Percentiles rank a stretch among this genome's conserved stretches.
Evolutionary conservation across 2,888 invertebrate species (phyloP).

Genomic region (Lithophane ornitopus): DNA sequence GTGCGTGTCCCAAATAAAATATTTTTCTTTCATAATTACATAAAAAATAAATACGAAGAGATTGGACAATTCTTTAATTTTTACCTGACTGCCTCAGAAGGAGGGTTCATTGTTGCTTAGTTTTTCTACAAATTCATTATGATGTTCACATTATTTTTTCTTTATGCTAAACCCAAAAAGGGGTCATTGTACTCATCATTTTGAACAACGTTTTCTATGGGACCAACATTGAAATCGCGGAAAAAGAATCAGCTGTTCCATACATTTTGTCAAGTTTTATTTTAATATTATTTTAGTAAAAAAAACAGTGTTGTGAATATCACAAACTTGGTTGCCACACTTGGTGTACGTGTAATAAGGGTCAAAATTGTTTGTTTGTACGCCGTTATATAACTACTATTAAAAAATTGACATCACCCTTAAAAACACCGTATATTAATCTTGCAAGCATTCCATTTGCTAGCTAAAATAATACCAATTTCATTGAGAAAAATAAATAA

Average conservation of each 20-base stretch:
- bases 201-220: too few relatives aligned
- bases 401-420: slow-evolving; percentile 22
- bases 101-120: background rate
- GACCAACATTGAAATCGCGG: too few relatives aligned
- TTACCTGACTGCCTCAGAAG: background rate
- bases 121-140: background rate
- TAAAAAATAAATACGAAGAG: background rate
- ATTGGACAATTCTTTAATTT: background rate
- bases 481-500: slow-evolving; percentile 64
- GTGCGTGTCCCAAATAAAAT: too few relatives aligned
- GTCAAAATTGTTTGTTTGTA: background rate
- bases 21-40: too few relatives aligned
- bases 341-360: background rate
- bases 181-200: too few relatives aligned
- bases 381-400: background rate
- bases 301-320: background rate
- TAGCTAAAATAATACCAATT: slow-evolving; percentile 58
- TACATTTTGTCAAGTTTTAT: too few relatives aligned
- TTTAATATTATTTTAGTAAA: too few relatives aligned
- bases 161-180: too few relatives aligned
- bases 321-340: background rate
- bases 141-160: too few relatives aligned
- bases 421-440: slow-evolving; percentile 25
- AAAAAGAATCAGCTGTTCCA: too few relatives aligned
- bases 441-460: slow-evolving; percentile 61